Conservation (phyloP, 2,888 invertebrate species). For the Bibio marci region DNA sequence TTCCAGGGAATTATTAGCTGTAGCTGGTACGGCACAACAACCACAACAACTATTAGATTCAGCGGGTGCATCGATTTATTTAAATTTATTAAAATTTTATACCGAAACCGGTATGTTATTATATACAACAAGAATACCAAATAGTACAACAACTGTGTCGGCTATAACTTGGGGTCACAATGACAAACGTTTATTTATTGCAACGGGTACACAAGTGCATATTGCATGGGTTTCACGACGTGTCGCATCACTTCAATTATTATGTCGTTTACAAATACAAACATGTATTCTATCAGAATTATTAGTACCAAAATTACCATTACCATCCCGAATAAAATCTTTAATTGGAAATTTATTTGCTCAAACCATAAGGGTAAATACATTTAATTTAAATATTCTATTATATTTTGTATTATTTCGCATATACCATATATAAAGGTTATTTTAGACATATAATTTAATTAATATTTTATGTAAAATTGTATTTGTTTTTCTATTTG, state of each 20-base stretch:
- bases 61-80: slow-evolving; percentile 38
- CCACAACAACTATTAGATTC: slow-evolving; percentile 19
- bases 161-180: slow-evolving; percentile 98
- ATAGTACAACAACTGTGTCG: slow-evolving; percentile 59
- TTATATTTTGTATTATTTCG: neutral
- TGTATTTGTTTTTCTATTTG: neutral
- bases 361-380: slow-evolving; percentile 76
- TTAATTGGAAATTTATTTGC: slow-evolving; percentile 75
- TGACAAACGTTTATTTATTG: slow-evolving; percentile 85
- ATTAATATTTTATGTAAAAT: neutral
- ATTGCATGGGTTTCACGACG: slow-evolving; percentile 86
- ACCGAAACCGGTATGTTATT: slow-evolving; percentile 68
- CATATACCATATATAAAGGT: neutral
- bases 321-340: slow-evolving; percentile 74
- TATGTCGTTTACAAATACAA: slow-evolving; percentile 70
- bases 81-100: slow-evolving; percentile 80
- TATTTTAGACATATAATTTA: too few species aligned
- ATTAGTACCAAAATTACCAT: slow-evolving; percentile 59
- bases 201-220: slow-evolving; percentile 79
- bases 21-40: slow-evolving; percentile 54
- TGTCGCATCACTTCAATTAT: slow-evolving; percentile 76
- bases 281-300: slow-evolving; percentile 56
- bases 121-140: slow-evolving; percentile 64
- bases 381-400: neutral
- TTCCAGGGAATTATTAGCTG: slow-evolving; percentile 78